Evolutionary conservation across 2,113 vertebrate species (phyloP), one percentile per base, ranked within the genome.

Genomic region (Lepus timidus): DNA sequence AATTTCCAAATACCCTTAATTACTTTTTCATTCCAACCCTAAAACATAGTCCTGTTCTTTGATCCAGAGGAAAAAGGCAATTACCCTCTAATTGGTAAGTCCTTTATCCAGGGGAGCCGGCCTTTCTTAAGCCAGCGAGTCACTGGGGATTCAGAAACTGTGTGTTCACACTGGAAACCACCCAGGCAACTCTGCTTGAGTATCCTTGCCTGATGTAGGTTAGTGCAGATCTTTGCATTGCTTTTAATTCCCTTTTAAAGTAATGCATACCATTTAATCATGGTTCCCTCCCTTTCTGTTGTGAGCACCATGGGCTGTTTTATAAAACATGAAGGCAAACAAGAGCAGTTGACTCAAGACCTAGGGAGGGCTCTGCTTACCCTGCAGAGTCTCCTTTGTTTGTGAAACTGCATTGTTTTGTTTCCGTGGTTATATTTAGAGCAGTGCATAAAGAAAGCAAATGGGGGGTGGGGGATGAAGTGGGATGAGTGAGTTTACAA

Each of bases 341-440:
- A 84, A 93, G 20, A 64, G 84, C 82, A 93, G 89, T 87, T 95
- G 97, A 96, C 94, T 97, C 23, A 16, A 95, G 96, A 98, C 84
- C 84, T 84, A 71, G 29, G 71, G 94, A 96, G 96, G 90, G 67
- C 71, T 80, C 95, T 95, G 96, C 97, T 96, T 92, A 61, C 85
- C 33, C 61, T 29, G 88, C 91, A 5, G 29, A 92, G 65, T 36
- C 88, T 68, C 89, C 95, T 98, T 97, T 97, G 96, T 98, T 95
- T 96, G 96, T 89, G 96, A 67, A 65, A 23, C 85, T 81, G 65
- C 27, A 91, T 96, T 97, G 97, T 96, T 98, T 97, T 97, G 91
- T 96, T 97, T 95, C 97, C 51, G 82, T 74, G 95, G 95, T 92
- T 97, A 85, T 97, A 96, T 97, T 98, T 97, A 96, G 96, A 97